Conservation (phyloP, 2,888 invertebrate species). For the Orthosia gothica region DNA sequence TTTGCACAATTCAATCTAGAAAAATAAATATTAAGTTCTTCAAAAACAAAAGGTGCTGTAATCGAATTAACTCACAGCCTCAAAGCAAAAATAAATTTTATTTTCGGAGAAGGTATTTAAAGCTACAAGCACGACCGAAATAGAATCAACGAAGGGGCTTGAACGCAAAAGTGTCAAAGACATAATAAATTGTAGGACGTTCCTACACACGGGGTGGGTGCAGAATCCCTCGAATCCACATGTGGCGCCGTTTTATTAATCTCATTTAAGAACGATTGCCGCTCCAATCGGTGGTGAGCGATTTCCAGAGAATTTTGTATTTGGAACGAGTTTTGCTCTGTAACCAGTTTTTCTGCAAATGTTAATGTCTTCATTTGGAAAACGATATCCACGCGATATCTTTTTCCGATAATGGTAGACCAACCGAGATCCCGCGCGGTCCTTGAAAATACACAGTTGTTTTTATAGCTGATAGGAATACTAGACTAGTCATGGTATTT, state of each 20-base stretch:
- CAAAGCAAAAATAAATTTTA: slow-evolving; percentile 27
- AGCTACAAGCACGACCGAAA: slow-evolving; percentile 17
- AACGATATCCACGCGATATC: slow-evolving; percentile 55
- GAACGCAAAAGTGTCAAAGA: slow-evolving; percentile 41
- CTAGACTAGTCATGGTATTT: background rate
- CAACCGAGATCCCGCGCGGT: slow-evolving; percentile 23
- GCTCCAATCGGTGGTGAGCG: slow-evolving; percentile 74
- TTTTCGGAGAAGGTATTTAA: slow-evolving; percentile 32
- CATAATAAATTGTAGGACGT: slow-evolving; percentile 43
- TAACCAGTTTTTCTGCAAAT: slow-evolving; percentile 69
- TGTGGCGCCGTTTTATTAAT: slow-evolving; percentile 78
- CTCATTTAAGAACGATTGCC: slow-evolving; percentile 79
- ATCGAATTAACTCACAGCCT: slow-evolving; percentile 15
- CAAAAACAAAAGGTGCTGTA: slow-evolving; percentile 27
- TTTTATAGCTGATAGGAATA: background rate
- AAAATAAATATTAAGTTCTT: background rate
- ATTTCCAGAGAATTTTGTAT: slow-evolving; percentile 72
- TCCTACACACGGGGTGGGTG: slow-evolving; percentile 40
- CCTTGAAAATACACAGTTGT: slow-evolving; percentile 20
- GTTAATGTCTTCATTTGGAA: slow-evolving; percentile 67
- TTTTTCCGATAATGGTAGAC: slow-evolving; percentile 68
- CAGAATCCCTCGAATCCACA: slow-evolving; percentile 66
- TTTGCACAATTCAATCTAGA: background rate
- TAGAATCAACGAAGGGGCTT: slow-evolving; percentile 17
- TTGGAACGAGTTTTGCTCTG: slow-evolving; percentile 63